These are phyloP conservation scores for Empis stercorea DNA, from an alignment of 2,888 invertebrate genomes.

Conservation along the genomic window DNA sequence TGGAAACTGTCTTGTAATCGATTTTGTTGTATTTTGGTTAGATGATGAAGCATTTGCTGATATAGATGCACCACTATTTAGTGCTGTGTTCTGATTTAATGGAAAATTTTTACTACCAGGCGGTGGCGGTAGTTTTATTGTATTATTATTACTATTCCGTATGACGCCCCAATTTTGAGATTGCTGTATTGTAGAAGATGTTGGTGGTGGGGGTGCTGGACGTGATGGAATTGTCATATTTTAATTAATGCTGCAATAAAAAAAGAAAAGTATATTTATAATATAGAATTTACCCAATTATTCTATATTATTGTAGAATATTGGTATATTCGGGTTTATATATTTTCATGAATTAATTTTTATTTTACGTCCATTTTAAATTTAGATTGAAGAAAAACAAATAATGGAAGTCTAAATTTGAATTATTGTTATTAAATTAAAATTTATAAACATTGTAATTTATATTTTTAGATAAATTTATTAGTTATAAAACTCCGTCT, in stretches of 20 bases:
- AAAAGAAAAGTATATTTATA: not conserved
- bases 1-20: slow-evolving; percentile 30
- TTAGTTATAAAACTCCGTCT: no score
- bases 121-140: slow-evolving; percentile 33
- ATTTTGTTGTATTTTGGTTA: slow-evolving; percentile 16
- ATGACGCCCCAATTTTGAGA: slow-evolving; percentile 22
- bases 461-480: no score
- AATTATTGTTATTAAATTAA: no score
- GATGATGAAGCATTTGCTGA: not conserved
- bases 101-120: slow-evolving; percentile 16
- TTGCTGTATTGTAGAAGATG: slow-evolving; percentile 16
- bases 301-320: no score
- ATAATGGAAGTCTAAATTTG: no score
- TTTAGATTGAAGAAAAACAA: no score
- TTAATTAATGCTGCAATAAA: not conserved
- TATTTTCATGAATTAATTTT: no score
- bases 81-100: not conserved
- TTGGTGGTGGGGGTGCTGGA: slow-evolving; percentile 35
- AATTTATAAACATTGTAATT: no score
- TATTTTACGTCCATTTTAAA: no score
- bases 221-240: slow-evolving; percentile 35
- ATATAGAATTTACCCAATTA: no score
- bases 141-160: slow-evolving; percentile 15
- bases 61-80: not conserved
- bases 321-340: no score